A percentile compares a stretch with the other conserved stretches of the same genome.
Conservation (phyloP, 2,113 vertebrate genomes). For the Vulpes lagopus region DNA sequence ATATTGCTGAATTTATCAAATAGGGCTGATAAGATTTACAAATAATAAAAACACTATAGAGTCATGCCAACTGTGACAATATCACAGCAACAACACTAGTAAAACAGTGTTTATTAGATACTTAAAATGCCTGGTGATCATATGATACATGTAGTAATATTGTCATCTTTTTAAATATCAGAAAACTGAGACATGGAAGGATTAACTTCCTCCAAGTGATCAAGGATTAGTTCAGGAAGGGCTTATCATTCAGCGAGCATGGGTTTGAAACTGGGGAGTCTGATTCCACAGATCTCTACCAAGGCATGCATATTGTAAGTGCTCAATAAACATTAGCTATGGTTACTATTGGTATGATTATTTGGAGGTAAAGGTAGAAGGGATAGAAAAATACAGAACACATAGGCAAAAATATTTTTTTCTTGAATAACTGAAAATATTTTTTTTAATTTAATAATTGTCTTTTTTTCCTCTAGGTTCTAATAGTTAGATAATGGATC, state of each 20-base stretch:
- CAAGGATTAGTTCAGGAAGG: not conserved
- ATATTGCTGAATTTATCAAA: constrained; percentile 14
- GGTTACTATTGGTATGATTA: not conserved
- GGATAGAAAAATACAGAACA: constrained; percentile 32
- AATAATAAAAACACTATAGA: not conserved
- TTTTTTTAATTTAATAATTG: constrained; percentile 75
- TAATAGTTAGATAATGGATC: constrained; percentile 77
- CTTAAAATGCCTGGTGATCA: not conserved
- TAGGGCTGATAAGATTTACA: not conserved
- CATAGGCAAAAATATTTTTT: constrained; percentile 34
- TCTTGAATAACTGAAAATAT: constrained; percentile 70
- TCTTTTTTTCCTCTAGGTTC: constrained; percentile 61
- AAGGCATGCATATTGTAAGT: not conserved
- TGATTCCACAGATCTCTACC: not conserved
- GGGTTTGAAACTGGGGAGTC: not conserved
- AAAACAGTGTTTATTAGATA: not conserved
- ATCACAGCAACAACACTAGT: not conserved
- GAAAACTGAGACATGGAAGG: not conserved
- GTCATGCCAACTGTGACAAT: not conserved
- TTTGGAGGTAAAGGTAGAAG: not conserved
- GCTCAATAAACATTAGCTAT: not conserved
- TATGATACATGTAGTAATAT: not conserved
- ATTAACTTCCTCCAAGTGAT: not conserved
- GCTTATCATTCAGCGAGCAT: not conserved
- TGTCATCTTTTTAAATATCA: not conserved